phyloP scores from a whole-genome alignment of 2,888 invertebrate genomes.

The Eristalis pertinax region DNA sequence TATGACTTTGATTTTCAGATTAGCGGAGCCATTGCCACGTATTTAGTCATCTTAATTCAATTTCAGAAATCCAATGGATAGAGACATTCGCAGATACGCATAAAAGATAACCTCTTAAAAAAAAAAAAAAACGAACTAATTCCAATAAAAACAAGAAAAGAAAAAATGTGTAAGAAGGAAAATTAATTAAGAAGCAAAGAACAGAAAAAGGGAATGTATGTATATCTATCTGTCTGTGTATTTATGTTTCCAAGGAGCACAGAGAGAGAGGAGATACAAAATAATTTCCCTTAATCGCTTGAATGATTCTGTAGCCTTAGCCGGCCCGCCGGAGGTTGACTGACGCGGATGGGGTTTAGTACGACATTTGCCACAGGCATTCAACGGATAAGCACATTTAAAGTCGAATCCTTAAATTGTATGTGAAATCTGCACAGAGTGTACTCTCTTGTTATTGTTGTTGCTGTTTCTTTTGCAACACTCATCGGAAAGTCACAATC shows the following conservation, averaged over 20 bases:
- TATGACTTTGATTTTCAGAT: conserved; percentile 79
- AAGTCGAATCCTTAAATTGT: conserved; percentile 63
- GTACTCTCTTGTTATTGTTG: neutral
- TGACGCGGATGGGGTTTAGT: conserved; percentile 34
- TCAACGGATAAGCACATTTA: conserved; percentile 49
- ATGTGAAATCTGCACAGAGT: conserved; percentile 35
- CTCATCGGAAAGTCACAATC: conserved; percentile 17
- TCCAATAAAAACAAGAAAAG: neutral
- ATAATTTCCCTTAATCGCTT: conserved; percentile 53
- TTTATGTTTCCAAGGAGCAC: neutral
- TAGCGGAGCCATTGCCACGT: conserved; percentile 83
- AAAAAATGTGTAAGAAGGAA: conserved; percentile 1
- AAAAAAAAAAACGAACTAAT: too few relatives aligned
- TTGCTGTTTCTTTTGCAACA: conserved; percentile 17
- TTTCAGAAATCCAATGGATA: conserved; percentile 83
- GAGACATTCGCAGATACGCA: neutral
- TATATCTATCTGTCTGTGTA: neutral
- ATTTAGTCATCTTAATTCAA: conserved; percentile 83
- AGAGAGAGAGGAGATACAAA: neutral
- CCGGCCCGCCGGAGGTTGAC: conserved; percentile 40
- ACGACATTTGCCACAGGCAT: conserved; percentile 36
- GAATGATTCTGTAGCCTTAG: conserved; percentile 26
- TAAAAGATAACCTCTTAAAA: neutral
- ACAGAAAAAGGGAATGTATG: neutral
- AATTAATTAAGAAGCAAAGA: conserved; percentile 28